A percentile compares a stretch with the other conserved stretches of the same genome.
These are phyloP conservation scores for Anoplophora glabripennis DNA, from an alignment of 1,140 invertebrate species.

Conservation along the genomic window DNA sequence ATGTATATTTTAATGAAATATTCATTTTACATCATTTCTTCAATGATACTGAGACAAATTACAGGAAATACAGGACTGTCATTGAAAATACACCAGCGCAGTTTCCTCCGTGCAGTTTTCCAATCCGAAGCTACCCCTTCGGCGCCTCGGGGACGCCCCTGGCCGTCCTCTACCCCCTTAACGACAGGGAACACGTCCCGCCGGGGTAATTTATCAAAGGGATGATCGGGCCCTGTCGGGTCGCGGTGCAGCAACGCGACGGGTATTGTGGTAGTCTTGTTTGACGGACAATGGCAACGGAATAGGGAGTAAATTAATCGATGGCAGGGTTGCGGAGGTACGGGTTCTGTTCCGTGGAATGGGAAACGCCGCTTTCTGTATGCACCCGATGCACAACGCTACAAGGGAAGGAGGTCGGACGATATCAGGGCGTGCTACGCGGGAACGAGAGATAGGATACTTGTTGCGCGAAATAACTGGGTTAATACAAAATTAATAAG, in stretches of 20 bases:
- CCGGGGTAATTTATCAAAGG: background rate
- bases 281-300: background rate
- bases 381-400: too few species aligned
- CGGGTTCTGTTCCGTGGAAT: too few species aligned
- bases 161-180: background rate
- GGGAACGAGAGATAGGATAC: too few species aligned
- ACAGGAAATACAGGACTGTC: background rate
- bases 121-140: background rate
- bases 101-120: background rate
- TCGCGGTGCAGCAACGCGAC: slow-evolving; percentile 1
- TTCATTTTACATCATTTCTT: too few species aligned
- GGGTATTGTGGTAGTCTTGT: slow-evolving; percentile 9
- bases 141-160: background rate
- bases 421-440: too few species aligned
- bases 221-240: background rate
- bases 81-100: background rate
- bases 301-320: background rate
- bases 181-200: background rate
- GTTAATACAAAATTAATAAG: too few species aligned
- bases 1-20: too few species aligned
- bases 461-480: too few species aligned
- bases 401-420: too few species aligned
- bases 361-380: too few species aligned
- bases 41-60: background rate
- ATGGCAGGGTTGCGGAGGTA: background rate